phyloP scores from a whole-genome alignment of 2,113 vertebrate species.

The Malaclemys terrapin region DNA sequence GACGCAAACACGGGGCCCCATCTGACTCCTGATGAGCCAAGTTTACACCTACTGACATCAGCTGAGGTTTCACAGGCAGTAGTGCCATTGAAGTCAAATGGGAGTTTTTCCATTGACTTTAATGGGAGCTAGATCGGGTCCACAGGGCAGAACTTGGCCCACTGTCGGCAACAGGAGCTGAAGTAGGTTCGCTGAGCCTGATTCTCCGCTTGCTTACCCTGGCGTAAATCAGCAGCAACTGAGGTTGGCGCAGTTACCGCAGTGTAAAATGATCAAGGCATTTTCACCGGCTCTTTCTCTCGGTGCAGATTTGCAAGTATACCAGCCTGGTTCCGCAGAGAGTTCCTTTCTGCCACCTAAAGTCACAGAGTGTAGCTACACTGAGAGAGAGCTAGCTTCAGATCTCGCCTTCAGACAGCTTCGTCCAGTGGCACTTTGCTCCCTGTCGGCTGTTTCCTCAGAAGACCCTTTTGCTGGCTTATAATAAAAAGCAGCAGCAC shows the following conservation, averaged over 20 bases:
- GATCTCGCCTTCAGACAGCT: not conserved
- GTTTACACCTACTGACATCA: not conserved
- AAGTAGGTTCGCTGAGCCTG: not conserved
- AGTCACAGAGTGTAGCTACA: not conserved
- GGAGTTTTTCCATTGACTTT: not conserved
- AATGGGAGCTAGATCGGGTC: not conserved
- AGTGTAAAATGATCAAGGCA: not conserved
- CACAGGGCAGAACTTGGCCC: not conserved
- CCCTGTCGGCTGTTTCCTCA: not conserved
- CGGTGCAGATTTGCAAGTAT: not conserved
- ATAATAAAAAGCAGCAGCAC: conserved; percentile 58
- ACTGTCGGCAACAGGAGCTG: not conserved
- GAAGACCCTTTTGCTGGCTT: not conserved
- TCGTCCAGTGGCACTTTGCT: not conserved
- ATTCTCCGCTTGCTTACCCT: not conserved
- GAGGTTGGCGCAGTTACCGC: not conserved
- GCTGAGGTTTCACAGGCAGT: not conserved
- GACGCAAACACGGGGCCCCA: not conserved
- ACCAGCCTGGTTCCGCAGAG: not conserved
- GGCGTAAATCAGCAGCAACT: not conserved
- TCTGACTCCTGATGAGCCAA: not conserved
- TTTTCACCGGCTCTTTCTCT: not conserved
- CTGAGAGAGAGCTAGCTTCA: not conserved
- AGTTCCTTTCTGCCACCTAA: not conserved
- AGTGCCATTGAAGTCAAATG: not conserved